Evolutionary conservation across 35 echinoderm and acorn worm genomes (phyloP).

Genomic region (Ophioderma brevispina): DNA sequence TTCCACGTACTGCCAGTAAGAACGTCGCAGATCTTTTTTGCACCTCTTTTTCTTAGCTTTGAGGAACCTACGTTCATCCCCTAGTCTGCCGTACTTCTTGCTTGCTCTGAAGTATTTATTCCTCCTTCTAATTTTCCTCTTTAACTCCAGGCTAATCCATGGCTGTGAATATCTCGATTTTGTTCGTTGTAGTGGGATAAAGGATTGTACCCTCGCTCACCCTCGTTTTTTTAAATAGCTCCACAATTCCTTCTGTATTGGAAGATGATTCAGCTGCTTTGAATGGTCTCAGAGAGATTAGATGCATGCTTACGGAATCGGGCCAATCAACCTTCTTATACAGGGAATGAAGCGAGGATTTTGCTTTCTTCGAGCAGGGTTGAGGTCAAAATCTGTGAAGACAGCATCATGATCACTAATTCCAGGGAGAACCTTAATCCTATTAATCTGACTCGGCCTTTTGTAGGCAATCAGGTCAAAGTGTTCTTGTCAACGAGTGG

Average conservation of each 20-base stretch:
- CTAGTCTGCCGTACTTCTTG: constrained; percentile 20
- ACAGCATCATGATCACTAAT: constrained; percentile 19
- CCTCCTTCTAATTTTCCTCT: constrained; percentile 30
- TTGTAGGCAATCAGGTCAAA: constrained; percentile 8
- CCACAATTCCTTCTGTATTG: neutral
- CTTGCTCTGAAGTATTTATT: constrained; percentile 14
- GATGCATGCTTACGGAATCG: neutral
- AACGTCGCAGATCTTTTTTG: constrained; percentile 38
- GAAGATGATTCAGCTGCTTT: neutral
- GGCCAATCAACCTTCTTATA: neutral
- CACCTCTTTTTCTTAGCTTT: constrained; percentile 33
- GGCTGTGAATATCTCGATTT: constrained; percentile 11
- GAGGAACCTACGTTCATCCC: constrained; percentile 7
- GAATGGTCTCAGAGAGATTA: neutral
- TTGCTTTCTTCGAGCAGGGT: constrained; percentile 6
- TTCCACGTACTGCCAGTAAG: constrained; percentile 38
- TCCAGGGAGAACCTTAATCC: constrained; percentile 6
- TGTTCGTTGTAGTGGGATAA: constrained; percentile 3
- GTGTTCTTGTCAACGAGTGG: neutral
- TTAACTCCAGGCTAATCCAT: constrained; percentile 46
- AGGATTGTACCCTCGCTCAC: neutral
- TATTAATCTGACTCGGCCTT: neutral
- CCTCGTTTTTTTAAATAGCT: neutral
- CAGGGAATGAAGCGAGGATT: constrained; percentile 2
- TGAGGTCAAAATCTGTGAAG: constrained; percentile 14